Evolutionary conservation across 2,888 invertebrate genomes (phyloP).

Genomic region (Lingula anatina): DNA sequence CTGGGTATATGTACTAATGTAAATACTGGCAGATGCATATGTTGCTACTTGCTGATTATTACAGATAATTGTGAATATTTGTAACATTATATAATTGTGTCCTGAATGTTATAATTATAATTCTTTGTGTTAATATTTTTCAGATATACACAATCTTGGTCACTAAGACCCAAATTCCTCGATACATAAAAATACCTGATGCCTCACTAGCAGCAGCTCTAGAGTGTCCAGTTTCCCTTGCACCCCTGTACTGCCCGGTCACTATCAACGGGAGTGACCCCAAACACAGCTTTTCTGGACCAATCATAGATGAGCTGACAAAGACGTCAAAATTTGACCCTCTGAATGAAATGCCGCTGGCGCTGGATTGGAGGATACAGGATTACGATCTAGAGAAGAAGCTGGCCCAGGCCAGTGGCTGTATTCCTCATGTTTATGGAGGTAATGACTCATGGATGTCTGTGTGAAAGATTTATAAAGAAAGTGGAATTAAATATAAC

Average conservation of each 20-base stretch:
- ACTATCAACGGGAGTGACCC: conserved; percentile 40
- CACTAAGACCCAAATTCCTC: conserved; percentile 36
- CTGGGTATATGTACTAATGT: too few species aligned
- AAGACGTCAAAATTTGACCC: conserved; percentile 44
- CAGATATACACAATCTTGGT: conserved; percentile 37
- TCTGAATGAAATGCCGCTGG: conserved; percentile 32
- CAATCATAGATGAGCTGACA: conserved; percentile 40
- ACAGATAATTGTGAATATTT: too few species aligned
- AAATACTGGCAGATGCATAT: too few species aligned
- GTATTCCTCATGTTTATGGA: conserved; percentile 39
- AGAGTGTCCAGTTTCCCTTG: conserved; percentile 47
- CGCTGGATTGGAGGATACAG: conserved; percentile 33
- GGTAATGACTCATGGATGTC: conserved; percentile 14
- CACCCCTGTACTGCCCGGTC: conserved; percentile 41
- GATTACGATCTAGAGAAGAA: conserved; percentile 38
- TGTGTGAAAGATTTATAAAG: too few species aligned
- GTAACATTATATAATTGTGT: too few species aligned
- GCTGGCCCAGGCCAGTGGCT: conserved; percentile 26
- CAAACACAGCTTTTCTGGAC: conserved; percentile 40
- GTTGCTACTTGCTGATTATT: too few species aligned
- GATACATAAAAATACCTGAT: conserved; percentile 37
- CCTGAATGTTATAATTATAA: too few species aligned
- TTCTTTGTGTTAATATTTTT: conserved; percentile 10
- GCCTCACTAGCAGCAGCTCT: conserved; percentile 24
- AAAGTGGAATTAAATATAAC: too few species aligned